A percentile compares a stretch with the other conserved stretches of the same genome.
These are phyloP conservation scores for Catostylus mosaicus DNA, from an alignment of 30 jellyfish, hydroid and myxozoan genomes.

Conservation along the genomic window DNA sequence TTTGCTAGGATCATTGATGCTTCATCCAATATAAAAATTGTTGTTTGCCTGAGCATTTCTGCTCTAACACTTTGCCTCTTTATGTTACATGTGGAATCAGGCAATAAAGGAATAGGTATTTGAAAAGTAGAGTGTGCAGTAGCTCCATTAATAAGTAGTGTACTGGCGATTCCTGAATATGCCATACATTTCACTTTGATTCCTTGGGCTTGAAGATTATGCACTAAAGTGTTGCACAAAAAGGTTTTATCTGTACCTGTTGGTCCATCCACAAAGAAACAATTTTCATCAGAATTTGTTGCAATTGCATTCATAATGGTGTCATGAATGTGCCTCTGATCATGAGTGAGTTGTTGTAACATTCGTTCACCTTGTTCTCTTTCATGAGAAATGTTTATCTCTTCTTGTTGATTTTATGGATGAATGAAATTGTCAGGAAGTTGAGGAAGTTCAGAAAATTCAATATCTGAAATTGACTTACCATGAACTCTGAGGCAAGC, in stretches of 20 bases:
- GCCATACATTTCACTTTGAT: no score
- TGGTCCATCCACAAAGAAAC: no score
- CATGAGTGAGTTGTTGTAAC: background rate
- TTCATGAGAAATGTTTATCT: no score
- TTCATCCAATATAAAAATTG: no score
- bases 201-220: background rate
- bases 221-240: background rate
- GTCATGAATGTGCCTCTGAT: background rate
- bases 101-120: no score
- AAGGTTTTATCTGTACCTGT: no score
- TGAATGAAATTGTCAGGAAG: background rate
- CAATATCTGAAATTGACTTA: no score
- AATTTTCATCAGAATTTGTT: background rate
- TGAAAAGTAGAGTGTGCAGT: background rate
- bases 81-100: no score
- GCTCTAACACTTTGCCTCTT: background rate
- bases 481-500: conserved; percentile 7
- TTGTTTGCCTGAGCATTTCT: background rate
- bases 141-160: background rate
- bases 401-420: background rate
- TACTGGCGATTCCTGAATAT: no score
- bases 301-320: background rate
- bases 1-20: conserved; percentile 1
- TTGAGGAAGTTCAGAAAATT: no score
- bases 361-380: no score